Conservation (phyloP, 2,797 vertebrate genomes). For the Catostomus latipinnis region DNA sequence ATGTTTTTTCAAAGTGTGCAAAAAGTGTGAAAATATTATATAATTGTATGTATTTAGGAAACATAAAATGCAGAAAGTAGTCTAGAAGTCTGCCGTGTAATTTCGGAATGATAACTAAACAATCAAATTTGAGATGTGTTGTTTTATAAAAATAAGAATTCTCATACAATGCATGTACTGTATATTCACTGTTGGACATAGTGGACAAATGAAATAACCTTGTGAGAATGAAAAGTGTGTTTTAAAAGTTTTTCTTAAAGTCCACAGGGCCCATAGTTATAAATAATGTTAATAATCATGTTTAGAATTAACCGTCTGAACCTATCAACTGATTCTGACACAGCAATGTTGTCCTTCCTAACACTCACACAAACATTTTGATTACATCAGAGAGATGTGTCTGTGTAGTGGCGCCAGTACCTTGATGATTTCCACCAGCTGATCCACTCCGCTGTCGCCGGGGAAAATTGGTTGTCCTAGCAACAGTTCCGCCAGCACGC, state of each 20-base stretch:
- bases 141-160: too few relatives aligned
- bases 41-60: too few relatives aligned
- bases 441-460: slow-evolving; percentile 98
- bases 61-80: too few relatives aligned
- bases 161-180: too few relatives aligned
- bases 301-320: neutral
- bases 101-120: too few relatives aligned
- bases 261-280: neutral
- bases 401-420: slow-evolving; percentile 71
- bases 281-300: neutral
- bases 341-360: slow-evolving; percentile 1
- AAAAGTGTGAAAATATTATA: too few relatives aligned
- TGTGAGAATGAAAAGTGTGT: neutral
- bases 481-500: slow-evolving; percentile 97
- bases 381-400: slow-evolving; percentile 8
- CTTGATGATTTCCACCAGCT: slow-evolving; percentile 99
- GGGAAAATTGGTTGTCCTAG: slow-evolving; percentile 99
- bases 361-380: neutral
- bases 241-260: neutral
- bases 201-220: neutral
- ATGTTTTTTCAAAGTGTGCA: too few relatives aligned
- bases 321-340: neutral
- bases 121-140: too few relatives aligned
- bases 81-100: too few relatives aligned
- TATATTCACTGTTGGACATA: too few relatives aligned